A percentile compares a stretch with the other conserved stretches of the same genome.
Conservation (phyloP, 2,888 invertebrate species). For the Brachycybe producta region DNA sequence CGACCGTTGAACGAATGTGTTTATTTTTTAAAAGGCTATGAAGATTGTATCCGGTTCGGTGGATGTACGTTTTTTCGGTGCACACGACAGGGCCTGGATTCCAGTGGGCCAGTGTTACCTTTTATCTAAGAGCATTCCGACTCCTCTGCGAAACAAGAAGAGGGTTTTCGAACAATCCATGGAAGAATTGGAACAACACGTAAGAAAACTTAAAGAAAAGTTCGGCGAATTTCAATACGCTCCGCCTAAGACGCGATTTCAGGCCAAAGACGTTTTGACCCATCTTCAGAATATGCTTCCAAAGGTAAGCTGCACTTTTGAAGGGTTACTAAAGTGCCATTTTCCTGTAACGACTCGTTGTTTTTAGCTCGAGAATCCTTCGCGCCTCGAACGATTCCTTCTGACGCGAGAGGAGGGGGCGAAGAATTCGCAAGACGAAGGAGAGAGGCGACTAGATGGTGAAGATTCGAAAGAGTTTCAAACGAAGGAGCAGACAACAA, state of each 20-base stretch:
- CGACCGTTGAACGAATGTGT: not conserved
- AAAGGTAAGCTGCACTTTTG: constrained; percentile 9
- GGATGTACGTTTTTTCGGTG: constrained; percentile 88
- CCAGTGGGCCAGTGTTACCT: constrained; percentile 69
- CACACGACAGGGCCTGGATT: constrained; percentile 86
- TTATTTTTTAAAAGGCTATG: constrained; percentile 44
- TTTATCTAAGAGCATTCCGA: constrained; percentile 52
- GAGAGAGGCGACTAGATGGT: too few species aligned
- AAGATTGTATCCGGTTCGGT: constrained; percentile 52
- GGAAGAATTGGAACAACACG: constrained; percentile 62
- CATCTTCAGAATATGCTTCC: constrained; percentile 14
- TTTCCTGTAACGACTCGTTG: not conserved
- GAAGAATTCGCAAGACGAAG: too few species aligned
- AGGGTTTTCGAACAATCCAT: constrained; percentile 47
- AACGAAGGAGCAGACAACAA: too few species aligned
- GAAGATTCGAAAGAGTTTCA: too few species aligned
- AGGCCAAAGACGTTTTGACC: constrained; percentile 37
- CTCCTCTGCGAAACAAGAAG: constrained; percentile 43
- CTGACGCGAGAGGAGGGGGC: too few species aligned
- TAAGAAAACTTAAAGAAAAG: constrained; percentile 53
- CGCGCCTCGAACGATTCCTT: too few species aligned
- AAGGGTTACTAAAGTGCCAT: not conserved
- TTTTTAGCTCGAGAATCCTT: too few species aligned
- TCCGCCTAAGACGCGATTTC: constrained; percentile 52
- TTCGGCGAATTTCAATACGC: constrained; percentile 63